Evolutionary conservation across 2,888 invertebrate species (phyloP).

Genomic region (Lysandra coridon): DNA sequence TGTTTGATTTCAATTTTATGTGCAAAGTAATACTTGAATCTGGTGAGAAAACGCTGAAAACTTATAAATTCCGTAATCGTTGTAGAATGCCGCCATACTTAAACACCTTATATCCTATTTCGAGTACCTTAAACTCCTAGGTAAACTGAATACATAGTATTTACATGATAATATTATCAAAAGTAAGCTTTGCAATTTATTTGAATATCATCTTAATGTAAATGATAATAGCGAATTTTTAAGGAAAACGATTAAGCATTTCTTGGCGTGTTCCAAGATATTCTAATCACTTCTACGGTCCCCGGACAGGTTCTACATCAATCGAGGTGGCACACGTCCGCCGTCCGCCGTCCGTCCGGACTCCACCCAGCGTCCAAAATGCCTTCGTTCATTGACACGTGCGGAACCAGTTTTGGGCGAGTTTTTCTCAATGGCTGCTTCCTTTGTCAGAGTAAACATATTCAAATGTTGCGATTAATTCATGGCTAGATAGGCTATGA

Average conservation of each 20-base stretch:
- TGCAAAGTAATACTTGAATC: background rate
- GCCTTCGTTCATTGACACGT: constrained; percentile 79
- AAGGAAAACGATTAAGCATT: background rate
- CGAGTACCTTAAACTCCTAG: background rate
- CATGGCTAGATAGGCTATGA: constrained; percentile 79
- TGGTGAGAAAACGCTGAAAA: background rate
- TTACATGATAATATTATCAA: no score
- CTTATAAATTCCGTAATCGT: no score
- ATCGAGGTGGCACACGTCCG: constrained; percentile 3
- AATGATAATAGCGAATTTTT: background rate
- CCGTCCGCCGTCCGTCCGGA: constrained; percentile 7
- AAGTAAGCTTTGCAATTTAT: background rate
- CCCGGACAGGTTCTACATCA: background rate
- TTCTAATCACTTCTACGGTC: background rate
- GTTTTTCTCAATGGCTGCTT: constrained; percentile 79
- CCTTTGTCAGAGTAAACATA: constrained; percentile 79
- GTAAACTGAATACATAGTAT: background rate
- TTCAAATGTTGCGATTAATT: constrained; percentile 81
- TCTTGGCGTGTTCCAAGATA: background rate
- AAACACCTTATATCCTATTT: background rate
- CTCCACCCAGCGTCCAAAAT: constrained; percentile 64
- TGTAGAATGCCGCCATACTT: no score
- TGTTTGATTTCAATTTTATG: constrained; percentile 12
- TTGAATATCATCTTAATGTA: background rate
- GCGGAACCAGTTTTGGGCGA: constrained; percentile 76